Evolutionary conservation across 2,888 invertebrate species (phyloP), one percentile per base, ranked within the genome.

Genomic region (Sarcophaga rosellei): DNA sequence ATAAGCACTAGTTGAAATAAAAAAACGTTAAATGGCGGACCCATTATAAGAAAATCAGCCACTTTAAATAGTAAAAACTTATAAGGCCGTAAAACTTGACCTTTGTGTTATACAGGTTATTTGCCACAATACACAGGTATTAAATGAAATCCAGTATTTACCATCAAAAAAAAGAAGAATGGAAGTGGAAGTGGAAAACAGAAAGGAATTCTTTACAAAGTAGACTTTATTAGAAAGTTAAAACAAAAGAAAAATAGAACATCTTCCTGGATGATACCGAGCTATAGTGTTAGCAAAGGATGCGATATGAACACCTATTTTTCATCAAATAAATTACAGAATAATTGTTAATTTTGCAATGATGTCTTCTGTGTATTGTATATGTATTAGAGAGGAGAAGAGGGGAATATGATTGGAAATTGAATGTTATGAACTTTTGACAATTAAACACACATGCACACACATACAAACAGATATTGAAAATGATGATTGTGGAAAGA

Each of bases 101-200:
- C 15, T 17, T 6, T 12, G 20, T 44, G 61, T 17, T 10, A 35
- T 65, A 35, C 21, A 47, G 15, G 44, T 44, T 72, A 20, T 80
- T 73, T 66, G 45, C 61, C 35, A 44, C 68, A 21, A 5, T 15
- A 21, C 20, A 21, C 44, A 15, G 35, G 59, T 68, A 21, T 69
- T 69, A 53, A 81, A 81, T 81, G 53, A 81, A 81, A 45, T 63
- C 68, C 69, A 21, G n/a, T 69, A 81, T 81, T 81, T 75, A 74
- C n/a, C 45, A 35, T 6, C 3, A 21, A 61, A n/a, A 53, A 3
- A 63, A 8, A 15, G 61, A 62, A 62, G 12, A 77, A 25, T 2
- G 5, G 6, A 35, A 35, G 6, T 35, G 35, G 35, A 35, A 35
- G 8, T 35, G 35, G 2, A 35, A 35, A 35, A 35, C 35, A 35